Conservation (phyloP, 37 sponge, comb jelly and placozoan species). For the Aplysina aerophoba region DNA sequence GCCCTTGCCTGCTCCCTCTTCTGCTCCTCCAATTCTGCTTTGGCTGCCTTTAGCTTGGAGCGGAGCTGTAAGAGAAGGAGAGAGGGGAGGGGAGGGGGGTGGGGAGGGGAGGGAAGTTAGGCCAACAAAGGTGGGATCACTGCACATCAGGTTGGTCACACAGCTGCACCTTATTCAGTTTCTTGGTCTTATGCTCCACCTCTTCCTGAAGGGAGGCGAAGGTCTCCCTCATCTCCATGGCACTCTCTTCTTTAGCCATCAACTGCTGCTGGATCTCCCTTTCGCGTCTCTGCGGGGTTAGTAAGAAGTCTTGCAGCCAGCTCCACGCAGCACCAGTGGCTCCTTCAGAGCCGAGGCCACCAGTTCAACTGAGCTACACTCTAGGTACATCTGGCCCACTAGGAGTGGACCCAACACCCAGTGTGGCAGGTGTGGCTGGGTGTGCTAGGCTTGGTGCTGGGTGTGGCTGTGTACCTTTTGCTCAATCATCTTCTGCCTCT, state of each 20-base stretch:
- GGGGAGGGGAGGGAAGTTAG: slow-evolving; percentile 12
- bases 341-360: background rate
- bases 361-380: too few relatives aligned
- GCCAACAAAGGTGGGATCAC: background rate
- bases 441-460: too few relatives aligned
- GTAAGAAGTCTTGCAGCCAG: background rate
- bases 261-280: slow-evolving; percentile 85
- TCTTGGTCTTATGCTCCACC: slow-evolving; percentile 85
- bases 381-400: too few relatives aligned
- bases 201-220: slow-evolving; percentile 87
- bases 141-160: too few relatives aligned
- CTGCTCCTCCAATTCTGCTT: slow-evolving; percentile 74
- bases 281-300: slow-evolving; percentile 63
- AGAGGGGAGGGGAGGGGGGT: background rate
- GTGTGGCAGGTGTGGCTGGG: too few relatives aligned
- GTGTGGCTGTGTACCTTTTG: too few relatives aligned
- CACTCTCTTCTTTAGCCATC: slow-evolving; percentile 80
- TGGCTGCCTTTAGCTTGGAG: slow-evolving; percentile 65
- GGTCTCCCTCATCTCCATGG: slow-evolving; percentile 84
- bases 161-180: slow-evolving; percentile 81
- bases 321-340: background rate
- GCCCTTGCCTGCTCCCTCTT: slow-evolving; percentile 61
- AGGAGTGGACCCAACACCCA: too few relatives aligned
- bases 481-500: slow-evolving; percentile 76
- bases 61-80: slow-evolving; percentile 59